A percentile compares a stretch with the other conserved stretches of the same genome.
Conservation (phyloP, 2,888 invertebrate species). For the Copidosoma aretas region DNA sequence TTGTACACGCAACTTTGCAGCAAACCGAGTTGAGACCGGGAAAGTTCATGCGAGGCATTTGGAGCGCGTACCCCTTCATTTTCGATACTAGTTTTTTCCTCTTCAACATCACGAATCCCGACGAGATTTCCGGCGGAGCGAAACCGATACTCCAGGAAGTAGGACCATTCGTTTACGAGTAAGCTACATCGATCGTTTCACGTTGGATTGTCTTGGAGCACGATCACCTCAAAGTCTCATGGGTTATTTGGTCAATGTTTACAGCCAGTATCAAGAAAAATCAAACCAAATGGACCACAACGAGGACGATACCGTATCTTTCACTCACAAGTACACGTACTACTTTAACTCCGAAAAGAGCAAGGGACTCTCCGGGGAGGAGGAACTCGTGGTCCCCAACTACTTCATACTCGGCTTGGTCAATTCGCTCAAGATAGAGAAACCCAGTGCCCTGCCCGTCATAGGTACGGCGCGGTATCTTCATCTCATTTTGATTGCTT, state of each 20-base stretch:
- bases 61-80: conserved; percentile 79
- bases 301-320: conserved; percentile 76
- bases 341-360: conserved; percentile 69
- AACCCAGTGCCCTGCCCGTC: conserved; percentile 72
- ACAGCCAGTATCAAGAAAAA: conserved; percentile 65
- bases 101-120: conserved; percentile 83
- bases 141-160: conserved; percentile 78
- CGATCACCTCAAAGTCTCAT: too few species aligned
- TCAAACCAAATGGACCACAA: conserved; percentile 75
- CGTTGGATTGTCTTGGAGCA: too few species aligned
- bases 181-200: conserved; percentile 61
- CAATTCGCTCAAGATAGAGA: conserved; percentile 65
- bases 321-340: conserved; percentile 73
- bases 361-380: conserved; percentile 74
- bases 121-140: conserved; percentile 73
- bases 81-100: conserved; percentile 79
- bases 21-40: conserved; percentile 23
- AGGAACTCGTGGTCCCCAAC: conserved; percentile 74
- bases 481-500: too few species aligned
- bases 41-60: conserved; percentile 68
- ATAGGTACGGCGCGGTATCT: conserved; percentile 64
- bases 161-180: conserved; percentile 87
- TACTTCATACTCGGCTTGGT: conserved; percentile 71
- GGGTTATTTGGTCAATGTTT: not conserved
- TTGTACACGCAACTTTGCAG: not conserved